Base-by-base conservation (phyloP, 1,140 invertebrate species). In the Spodoptera litura region DNA sequence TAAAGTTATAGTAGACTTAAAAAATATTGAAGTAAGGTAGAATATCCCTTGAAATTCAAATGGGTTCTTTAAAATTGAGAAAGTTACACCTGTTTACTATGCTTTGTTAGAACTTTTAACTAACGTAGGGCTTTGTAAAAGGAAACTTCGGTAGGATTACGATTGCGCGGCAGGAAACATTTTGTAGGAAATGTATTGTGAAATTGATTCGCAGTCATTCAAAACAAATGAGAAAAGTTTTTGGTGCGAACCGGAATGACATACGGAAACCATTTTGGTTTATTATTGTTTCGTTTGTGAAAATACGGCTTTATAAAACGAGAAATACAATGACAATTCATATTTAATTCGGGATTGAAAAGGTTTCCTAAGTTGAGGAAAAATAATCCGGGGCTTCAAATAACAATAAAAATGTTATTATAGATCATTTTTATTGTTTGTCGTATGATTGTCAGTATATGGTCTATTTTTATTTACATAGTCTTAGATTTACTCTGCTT, bases 191-290 rank as follows among this genome's bases (percentile, higher is more conserved):
- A 73, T 68, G 61, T 78, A 53, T 78, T 80, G 64, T 78, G 31
- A 80, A 80, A 80, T 77, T 78, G 62, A 83, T 80, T 59, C 64
- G 62, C 62, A 76, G 78, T 78, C 52, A 76, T 58, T 71, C 66
- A 55, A 70, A 44, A 53, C 25, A 79, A 83, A 78, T 68, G 73
- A 59, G 62, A 59, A 80, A 79, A 71, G 75, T 81, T 78, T 78
- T 76, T 56, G 72, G 38, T 31, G 71, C 11, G 51, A 62, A 73
- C 77, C 53, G 44, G 55, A 64, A 58, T 66, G 51, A 74, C 53
- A 51, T 38, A n/a, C 12, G 11, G 49, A 25, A 15, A 35, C 56
- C 20, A 35, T 55, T 3, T 25, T 38, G 31, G 51, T 55, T 53
- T 27, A 70, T 55, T 55, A 35, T 35, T 70, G 1, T 31, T 15